Percentiles rank a stretch among this genome's conserved stretches.
Evolutionary conservation across 2,113 vertebrate genomes (phyloP).

Genomic region (Scomber colias): DNA sequence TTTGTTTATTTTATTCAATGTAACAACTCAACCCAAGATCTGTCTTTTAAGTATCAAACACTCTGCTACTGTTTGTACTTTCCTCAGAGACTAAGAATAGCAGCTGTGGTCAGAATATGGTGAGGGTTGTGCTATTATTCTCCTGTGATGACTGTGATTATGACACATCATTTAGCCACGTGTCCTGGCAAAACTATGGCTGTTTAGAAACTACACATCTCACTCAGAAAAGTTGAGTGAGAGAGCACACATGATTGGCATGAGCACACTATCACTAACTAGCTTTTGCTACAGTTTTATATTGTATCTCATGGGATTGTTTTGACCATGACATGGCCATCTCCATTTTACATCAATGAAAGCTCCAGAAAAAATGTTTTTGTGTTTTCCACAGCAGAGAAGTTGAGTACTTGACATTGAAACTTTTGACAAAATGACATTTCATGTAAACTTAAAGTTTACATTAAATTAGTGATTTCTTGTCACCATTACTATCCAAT

Average conservation of each 20-base stretch:
- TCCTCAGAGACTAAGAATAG: conserved; percentile 6
- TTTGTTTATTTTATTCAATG: neutral
- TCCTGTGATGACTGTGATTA: neutral
- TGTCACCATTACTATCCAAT: neutral
- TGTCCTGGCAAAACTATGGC: neutral
- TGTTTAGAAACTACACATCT: neutral
- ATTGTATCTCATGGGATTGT: neutral
- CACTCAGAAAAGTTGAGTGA: too few species aligned
- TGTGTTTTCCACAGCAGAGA: neutral
- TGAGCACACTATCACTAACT: too few species aligned
- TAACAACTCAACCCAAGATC: neutral
- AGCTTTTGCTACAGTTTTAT: neutral
- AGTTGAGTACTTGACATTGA: neutral
- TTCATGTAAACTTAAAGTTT: neutral
- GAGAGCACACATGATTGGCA: too few species aligned
- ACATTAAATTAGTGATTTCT: neutral
- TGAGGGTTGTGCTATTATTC: conserved; percentile 5
- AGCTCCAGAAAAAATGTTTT: neutral
- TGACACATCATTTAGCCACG: neutral
- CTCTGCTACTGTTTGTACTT: neutral
- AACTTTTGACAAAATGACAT: neutral
- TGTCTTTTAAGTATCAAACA: neutral
- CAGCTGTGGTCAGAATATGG: conserved; percentile 18
- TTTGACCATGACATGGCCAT: too few species aligned
- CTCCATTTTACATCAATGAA: neutral